Base-by-base conservation (phyloP, 92 coral and sea anemone species). In the Epizoanthus fatuus region DNA sequence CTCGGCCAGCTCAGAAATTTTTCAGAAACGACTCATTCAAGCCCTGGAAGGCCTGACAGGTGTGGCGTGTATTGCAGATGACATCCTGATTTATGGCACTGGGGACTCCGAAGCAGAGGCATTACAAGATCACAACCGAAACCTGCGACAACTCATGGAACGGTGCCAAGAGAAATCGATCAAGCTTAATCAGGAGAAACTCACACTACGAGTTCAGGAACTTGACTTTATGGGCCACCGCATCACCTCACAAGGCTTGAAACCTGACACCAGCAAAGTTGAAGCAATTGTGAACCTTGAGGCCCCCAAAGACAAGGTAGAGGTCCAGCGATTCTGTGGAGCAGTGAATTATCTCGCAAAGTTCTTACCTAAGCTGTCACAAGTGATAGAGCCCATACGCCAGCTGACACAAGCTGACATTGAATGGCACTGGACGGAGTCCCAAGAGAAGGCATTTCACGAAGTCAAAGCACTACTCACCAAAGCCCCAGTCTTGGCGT, bases 401-500 rank as follows among this genome's bases (percentile, higher is more conserved):
- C 57, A 72, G 20, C 81, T 77, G 19, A 80, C 88, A 11, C 47
- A 58, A 25, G 2, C 35, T 3, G 90, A 56, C 67, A 22, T 62
- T 49, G 81, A 64, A 49, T 89, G 89, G 90, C 69, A 85, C 58
- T 88, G 92, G 92, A 68, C 19, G 16, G 63, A 49, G 53, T 2
- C 47, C 47, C 52, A 66, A 16, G 38, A 40, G 25, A 88, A 75
- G 35, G 85, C 90, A 64, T 85, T 89, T 63, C 29, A 20, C 13
- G 83, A 69, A 7, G 53, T 90, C 55, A 80, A 90, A 42, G 74
- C 76, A 3, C 37, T 90, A 4, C 63, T 86, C 68, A 90, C 90
- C 3, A 63, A 79, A 68, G 90, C 90, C 58, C 84, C 87, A 63
- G 62, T 90, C 29, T 79, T 89, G 44, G 75, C 81, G 15, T 89